phyloP scores from a whole-genome alignment of 1,140 invertebrate species.

The Drosophila lacteicornis region DNA sequence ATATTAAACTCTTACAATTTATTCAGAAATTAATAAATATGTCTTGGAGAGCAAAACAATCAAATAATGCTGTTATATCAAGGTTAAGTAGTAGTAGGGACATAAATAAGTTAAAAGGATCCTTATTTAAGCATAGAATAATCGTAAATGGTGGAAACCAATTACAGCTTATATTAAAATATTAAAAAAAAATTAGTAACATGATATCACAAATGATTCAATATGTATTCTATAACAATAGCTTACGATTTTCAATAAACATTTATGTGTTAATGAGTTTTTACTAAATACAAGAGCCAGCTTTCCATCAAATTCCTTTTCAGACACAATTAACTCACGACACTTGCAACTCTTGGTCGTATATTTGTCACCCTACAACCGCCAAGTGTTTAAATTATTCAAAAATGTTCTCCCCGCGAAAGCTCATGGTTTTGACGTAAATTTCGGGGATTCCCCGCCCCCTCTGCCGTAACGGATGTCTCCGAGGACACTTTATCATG shows the following conservation, averaged over 20 bases:
- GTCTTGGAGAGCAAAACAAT: too few species aligned
- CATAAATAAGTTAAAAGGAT: too few species aligned
- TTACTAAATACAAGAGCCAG: not conserved
- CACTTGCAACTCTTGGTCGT: not conserved
- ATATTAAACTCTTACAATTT: too few species aligned
- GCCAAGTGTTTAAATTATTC: constrained; percentile 35
- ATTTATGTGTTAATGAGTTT: not conserved
- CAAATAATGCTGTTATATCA: too few species aligned
- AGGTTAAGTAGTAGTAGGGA: too few species aligned
- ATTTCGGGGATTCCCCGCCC: constrained; percentile 1
- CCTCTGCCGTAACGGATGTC: constrained; percentile 19
- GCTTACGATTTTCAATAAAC: not conserved
- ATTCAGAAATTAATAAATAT: too few species aligned
- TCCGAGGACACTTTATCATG: constrained; percentile 67
- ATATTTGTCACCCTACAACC: constrained; percentile 20
- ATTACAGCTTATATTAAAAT: too few species aligned
- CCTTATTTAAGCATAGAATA: too few species aligned
- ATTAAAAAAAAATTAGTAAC: too few species aligned
- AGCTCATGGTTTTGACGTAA: constrained; percentile 32
- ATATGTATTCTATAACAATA: too few species aligned
- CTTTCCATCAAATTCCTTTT: not conserved
- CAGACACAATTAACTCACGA: not conserved
- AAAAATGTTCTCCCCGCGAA: not conserved
- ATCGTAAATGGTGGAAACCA: too few species aligned
- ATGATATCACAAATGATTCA: too few species aligned